Conservation (phyloP, 2,888 invertebrate species). For the Habroteleia sp. region DNA sequence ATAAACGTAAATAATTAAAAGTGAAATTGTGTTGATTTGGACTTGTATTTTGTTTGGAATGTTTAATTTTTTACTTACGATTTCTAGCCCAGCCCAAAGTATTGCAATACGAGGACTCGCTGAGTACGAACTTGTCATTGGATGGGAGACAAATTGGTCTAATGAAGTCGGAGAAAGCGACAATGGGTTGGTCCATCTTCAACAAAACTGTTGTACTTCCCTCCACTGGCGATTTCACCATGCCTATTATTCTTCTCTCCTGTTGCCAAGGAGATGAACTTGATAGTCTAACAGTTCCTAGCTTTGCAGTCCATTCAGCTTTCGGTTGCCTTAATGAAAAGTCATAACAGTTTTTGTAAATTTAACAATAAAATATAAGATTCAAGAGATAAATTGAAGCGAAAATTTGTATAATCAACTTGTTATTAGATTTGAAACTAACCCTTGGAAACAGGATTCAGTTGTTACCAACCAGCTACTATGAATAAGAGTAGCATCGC, state of each 20-base stretch:
- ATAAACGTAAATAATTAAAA: not conserved
- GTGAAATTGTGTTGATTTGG: no score
- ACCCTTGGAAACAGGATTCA: conserved; percentile 91
- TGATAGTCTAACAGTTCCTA: conserved; percentile 89
- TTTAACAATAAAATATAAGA: no score
- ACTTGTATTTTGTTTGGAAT: no score
- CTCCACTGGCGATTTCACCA: conserved; percentile 94
- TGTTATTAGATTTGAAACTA: conserved; percentile 54
- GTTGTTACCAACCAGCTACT: conserved; percentile 93
- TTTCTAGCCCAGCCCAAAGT: conserved; percentile 93
- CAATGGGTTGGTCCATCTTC: conserved; percentile 88
- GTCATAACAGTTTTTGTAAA: no score
- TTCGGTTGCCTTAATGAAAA: conserved; percentile 86
- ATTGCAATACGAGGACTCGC: conserved; percentile 85
- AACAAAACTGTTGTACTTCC: conserved; percentile 92
- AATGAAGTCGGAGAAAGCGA: conserved; percentile 89
- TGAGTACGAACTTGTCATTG: conserved; percentile 80
- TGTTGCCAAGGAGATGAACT: conserved; percentile 94
- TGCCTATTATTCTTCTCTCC: conserved; percentile 90
- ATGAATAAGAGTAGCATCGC: conserved; percentile 92
- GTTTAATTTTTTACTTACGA: conserved; percentile 79
- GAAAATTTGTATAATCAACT: not conserved
- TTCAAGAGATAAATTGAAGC: not conserved
- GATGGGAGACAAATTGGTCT: conserved; percentile 91
- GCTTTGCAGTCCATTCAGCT: conserved; percentile 92